These are phyloP conservation scores for Drosophila kanapiae DNA, from an alignment of 1,140 invertebrate genomes.

Conservation along the genomic window DNA sequence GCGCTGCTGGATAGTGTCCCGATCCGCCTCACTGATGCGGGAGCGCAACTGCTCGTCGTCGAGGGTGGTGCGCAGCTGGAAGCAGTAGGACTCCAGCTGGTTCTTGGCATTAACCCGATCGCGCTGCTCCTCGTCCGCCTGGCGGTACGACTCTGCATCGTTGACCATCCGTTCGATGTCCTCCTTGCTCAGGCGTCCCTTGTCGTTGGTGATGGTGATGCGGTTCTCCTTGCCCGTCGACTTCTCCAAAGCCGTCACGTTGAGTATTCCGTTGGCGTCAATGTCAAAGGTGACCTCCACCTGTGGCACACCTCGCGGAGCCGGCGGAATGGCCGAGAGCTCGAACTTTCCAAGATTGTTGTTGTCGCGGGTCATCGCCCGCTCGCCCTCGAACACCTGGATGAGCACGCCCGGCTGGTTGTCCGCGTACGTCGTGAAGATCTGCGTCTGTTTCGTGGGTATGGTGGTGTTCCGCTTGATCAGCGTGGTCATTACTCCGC, in stretches of 20 bases:
- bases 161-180: constrained; percentile 99
- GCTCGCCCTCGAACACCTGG: constrained; percentile 95
- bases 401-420: constrained; percentile 98
- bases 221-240: constrained; percentile 98
- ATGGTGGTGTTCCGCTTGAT: constrained; percentile 98
- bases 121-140: constrained; percentile 95
- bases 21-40: constrained; percentile 94
- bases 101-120: constrained; percentile 96
- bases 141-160: constrained; percentile 97
- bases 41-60: constrained; percentile 95
- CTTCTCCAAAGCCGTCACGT: constrained; percentile 95
- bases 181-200: constrained; percentile 97
- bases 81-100: constrained; percentile 96
- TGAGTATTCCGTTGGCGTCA: constrained; percentile 94
- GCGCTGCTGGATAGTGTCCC: constrained; percentile 93
- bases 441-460: constrained; percentile 97
- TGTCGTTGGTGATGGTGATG: constrained; percentile 99
- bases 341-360: constrained; percentile 97
- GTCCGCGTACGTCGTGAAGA: constrained; percentile 98
- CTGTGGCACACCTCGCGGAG: constrained; percentile 96
- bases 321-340: constrained; percentile 96
- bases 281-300: constrained; percentile 97
- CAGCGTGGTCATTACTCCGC: constrained; percentile 97
- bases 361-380: constrained; percentile 96
- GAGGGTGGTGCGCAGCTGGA: constrained; percentile 97